phyloP scores from a whole-genome alignment of 2,797 vertebrate species.

The Vipera latastei region DNA sequence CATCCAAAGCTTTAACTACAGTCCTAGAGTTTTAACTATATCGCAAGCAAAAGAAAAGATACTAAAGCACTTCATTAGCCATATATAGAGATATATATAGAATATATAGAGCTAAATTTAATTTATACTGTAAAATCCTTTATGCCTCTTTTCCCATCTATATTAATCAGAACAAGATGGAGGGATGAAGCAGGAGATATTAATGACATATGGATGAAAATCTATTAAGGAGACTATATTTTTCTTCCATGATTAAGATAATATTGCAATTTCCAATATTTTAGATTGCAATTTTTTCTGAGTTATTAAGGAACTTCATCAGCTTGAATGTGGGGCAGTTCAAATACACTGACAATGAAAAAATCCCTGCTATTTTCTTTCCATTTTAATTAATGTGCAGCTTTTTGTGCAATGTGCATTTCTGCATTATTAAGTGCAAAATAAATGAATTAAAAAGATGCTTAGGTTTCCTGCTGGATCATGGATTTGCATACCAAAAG shows the following conservation, averaged over 20 bases:
- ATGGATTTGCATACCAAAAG: not conserved
- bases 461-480: not conserved
- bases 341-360: conserved; percentile 32
- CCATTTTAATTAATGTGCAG: conserved; percentile 24
- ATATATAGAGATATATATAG: too few relatives aligned
- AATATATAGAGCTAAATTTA: not conserved
- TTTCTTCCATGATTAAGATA: not conserved
- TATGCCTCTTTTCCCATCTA: conserved; percentile 1
- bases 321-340: conserved; percentile 10
- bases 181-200: not conserved
- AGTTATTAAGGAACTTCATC: conserved; percentile 31
- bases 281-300: not conserved
- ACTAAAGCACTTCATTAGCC: not conserved
- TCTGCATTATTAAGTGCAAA: not conserved
- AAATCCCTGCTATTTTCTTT: conserved; percentile 8
- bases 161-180: not conserved
- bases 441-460: not conserved
- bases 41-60: not conserved
- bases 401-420: conserved; percentile 7
- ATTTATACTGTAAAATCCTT: conserved; percentile 24
- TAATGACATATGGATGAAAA: conserved; percentile 13
- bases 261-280: conserved; percentile 20
- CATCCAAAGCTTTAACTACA: not conserved
- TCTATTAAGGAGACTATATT: not conserved
- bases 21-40: not conserved